Evolutionary conservation across 2,113 vertebrate species (phyloP), one percentile per base, ranked within the genome.

Genomic region (Gavialis gangeticus): DNA sequence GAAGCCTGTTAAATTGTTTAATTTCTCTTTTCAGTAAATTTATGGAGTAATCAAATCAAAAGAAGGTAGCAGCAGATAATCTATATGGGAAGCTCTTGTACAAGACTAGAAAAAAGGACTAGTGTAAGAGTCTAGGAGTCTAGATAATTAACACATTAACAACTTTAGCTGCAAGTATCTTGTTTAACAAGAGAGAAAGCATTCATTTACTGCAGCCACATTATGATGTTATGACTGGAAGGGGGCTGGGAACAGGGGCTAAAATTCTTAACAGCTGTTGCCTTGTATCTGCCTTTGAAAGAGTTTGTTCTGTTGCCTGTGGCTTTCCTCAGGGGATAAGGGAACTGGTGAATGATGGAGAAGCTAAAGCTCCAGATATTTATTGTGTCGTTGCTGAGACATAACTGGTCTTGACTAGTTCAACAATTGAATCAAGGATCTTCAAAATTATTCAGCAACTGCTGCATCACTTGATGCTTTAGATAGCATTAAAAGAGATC

Each of bases 11-110:
- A 96, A 97, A 97, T 95, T 91, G 97, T 96, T 97, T 96, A 75
- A 92, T 97, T 97, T 98, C 92, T 97, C 94, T 97, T 96, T 96
- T 95, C 34, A 1, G 92, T 95, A 96, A 95, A 94, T 95, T 97
- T 97, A 95, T 90, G 91, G 94, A 97, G 93, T 95, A 92, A 96
- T 95, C 96, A 94, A 94, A 91, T 87, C 92, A 92, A 93, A 73
- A 80, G 86, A 95, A 92, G 93, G 84, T 91, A 92, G 91, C 76
- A 94, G 87, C 56, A 92, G 96, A 95, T 87, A 94, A 93, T 92
- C 89, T 94, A 88, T 85, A 88, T 28, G 84, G 82, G 89, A 90
- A 94, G 93, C 81, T 77, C 90, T 93, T 86, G 91, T 34, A 93
- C 60, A 90, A 95, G 88, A 71, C 55, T 93, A 9, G 59, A 46